These are phyloP conservation scores for Hypanus sabinus DNA, from an alignment of 2,113 vertebrate genomes.

Conservation along the genomic window DNA sequence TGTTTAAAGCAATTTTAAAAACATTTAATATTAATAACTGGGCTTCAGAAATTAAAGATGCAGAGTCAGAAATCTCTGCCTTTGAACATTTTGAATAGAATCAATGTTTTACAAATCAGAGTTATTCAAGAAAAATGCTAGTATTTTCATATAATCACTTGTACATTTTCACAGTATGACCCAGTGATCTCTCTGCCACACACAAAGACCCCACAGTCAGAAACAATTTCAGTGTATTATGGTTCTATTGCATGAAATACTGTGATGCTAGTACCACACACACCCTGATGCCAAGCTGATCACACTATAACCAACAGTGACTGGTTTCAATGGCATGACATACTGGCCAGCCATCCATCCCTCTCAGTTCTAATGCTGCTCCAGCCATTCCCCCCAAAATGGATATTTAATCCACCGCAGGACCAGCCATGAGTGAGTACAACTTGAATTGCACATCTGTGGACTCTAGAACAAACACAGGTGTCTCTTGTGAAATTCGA, in stretches of 20 bases:
- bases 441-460: background rate
- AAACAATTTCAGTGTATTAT: background rate
- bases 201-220: background rate
- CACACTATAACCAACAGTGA: background rate
- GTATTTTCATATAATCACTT: background rate
- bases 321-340: background rate
- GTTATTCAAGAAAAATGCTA: background rate
- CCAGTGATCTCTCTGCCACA: background rate
- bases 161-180: background rate
- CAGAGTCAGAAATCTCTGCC: background rate
- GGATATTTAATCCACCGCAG: background rate
- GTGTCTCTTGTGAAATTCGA: background rate
- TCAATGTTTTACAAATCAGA: background rate
- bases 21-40: background rate
- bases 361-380: background rate
- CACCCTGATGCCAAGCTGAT: background rate
- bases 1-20: background rate
- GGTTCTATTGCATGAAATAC: background rate
- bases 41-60: background rate
- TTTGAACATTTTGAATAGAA: background rate
- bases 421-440: background rate
- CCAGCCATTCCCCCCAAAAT: background rate
- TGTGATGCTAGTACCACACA: background rate
- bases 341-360: background rate
- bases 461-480: background rate